Conservation (phyloP, 2,888 invertebrate genomes). For the Phorcus lineatus region DNA sequence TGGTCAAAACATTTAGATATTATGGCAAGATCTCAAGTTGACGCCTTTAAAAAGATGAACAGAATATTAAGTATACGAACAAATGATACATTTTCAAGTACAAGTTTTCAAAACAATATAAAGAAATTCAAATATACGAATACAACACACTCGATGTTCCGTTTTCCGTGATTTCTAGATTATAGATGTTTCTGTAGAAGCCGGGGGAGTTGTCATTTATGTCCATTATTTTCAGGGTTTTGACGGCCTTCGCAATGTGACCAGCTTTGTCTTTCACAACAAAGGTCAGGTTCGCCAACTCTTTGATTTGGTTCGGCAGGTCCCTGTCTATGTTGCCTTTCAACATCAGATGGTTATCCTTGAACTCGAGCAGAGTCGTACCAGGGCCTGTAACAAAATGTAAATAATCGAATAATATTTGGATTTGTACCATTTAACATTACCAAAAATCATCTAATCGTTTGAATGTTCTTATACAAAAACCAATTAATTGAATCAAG, state of each 20-base stretch:
- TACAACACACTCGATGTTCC: background rate
- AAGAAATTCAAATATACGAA: background rate
- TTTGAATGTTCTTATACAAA: too few relatives aligned
- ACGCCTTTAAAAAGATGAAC: too few relatives aligned
- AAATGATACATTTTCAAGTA: too few relatives aligned
- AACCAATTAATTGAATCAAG: too few relatives aligned
- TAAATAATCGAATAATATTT: too few relatives aligned
- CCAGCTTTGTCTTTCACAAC: background rate
- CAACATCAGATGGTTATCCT: background rate
- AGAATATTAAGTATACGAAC: too few relatives aligned
- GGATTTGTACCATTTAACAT: too few relatives aligned
- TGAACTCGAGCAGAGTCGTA: background rate
- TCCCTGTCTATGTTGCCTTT: background rate
- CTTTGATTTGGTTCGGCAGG: background rate
- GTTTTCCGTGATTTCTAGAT: background rate
- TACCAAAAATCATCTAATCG: too few relatives aligned
- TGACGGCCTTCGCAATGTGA: background rate
- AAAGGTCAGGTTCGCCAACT: background rate
- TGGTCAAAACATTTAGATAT: too few relatives aligned
- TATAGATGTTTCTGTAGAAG: background rate
- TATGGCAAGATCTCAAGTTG: too few relatives aligned
- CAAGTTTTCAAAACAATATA: too few relatives aligned
- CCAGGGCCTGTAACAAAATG: background rate
- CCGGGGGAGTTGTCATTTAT: slow-evolving; percentile 9
- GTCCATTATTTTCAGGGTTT: background rate